A percentile compares a stretch with the other conserved stretches of the same genome.
These are phyloP conservation scores for Odontomyia ornata DNA, from an alignment of 2,888 invertebrate genomes.

Conservation along the genomic window DNA sequence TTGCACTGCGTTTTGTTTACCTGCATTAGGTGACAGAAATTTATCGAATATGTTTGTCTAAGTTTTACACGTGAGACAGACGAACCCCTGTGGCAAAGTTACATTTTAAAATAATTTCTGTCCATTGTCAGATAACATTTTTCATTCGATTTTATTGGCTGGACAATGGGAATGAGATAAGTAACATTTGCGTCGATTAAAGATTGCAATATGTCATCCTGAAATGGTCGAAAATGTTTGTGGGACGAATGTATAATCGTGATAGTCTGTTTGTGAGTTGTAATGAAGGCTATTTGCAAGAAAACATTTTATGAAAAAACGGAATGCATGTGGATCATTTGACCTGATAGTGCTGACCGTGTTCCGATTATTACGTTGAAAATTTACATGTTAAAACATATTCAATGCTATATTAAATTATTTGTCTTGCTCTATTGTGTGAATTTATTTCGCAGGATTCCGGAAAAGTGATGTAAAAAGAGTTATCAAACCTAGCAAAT, in stretches of 20 bases:
- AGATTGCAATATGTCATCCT: not conserved
- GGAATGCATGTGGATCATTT: too few relatives aligned
- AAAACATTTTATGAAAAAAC: too few relatives aligned
- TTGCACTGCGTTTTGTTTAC: slow-evolving; percentile 31
- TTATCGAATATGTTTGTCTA: slow-evolving; percentile 30
- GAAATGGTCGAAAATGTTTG: not conserved
- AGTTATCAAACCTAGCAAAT: too few relatives aligned
- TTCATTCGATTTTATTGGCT: slow-evolving; percentile 48
- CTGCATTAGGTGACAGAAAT: slow-evolving; percentile 40
- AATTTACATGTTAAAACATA: too few relatives aligned
- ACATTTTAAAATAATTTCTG: slow-evolving; percentile 8
- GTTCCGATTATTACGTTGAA: too few relatives aligned
- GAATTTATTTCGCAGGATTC: too few relatives aligned
- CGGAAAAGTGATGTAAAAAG: too few relatives aligned
- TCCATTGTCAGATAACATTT: slow-evolving; percentile 35
- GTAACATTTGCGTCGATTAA: not conserved
- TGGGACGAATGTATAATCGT: too few relatives aligned
- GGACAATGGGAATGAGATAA: not conserved
- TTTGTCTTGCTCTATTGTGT: too few relatives aligned
- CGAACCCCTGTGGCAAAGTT: slow-evolving; percentile 26
- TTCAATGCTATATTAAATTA: too few relatives aligned
- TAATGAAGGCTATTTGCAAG: not conserved
- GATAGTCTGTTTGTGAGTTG: not conserved
- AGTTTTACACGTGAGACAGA: slow-evolving; percentile 12
- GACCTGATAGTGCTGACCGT: too few relatives aligned